Percentiles rank a stretch among this genome's conserved stretches.
These are phyloP conservation scores for Nannoperca obscura DNA, from an alignment of 2,797 vertebrate genomes.

Conservation along the genomic window DNA sequence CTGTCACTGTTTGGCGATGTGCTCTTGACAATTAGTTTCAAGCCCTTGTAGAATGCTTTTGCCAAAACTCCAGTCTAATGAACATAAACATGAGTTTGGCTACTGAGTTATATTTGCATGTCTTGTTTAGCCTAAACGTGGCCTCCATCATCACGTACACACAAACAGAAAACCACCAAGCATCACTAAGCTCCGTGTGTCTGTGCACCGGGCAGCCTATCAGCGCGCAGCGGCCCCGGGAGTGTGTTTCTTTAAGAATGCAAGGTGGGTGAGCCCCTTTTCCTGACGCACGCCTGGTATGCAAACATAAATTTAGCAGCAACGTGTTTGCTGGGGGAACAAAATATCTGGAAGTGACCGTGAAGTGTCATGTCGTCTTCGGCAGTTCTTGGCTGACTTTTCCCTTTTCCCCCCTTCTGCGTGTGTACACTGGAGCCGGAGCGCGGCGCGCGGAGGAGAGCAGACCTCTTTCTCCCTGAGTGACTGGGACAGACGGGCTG, in stretches of 20 bases:
- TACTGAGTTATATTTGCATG: neutral
- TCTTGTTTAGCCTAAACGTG: constrained; percentile 2
- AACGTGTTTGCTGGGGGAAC: constrained; percentile 83
- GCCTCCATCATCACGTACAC: neutral
- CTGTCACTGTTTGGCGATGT: neutral
- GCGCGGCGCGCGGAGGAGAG: constrained; percentile 51
- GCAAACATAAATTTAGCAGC: constrained; percentile 88
- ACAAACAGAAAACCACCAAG: neutral
- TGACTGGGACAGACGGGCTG: constrained; percentile 33
- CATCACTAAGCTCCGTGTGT: constrained; percentile 35
- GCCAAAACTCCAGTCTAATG: neutral
- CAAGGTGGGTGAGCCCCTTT: constrained; percentile 84
- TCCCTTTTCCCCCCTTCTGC: constrained; percentile 9
- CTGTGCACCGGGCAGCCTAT: constrained; percentile 29
- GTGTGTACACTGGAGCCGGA: constrained; percentile 47
- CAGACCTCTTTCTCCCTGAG: constrained; percentile 40
- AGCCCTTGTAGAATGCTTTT: neutral
- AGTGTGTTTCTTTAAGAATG: constrained; percentile 87
- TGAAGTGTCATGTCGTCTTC: constrained; percentile 76
- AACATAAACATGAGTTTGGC: neutral
- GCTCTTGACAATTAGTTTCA: neutral
- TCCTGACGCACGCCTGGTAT: constrained; percentile 83
- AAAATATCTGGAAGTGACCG: constrained; percentile 77
- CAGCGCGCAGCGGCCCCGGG: constrained; percentile 47
- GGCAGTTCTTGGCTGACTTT: constrained; percentile 62